These are phyloP conservation scores for Spilogale gracilis DNA, from an alignment of 2,113 vertebrate species.

Conservation along the genomic window DNA sequence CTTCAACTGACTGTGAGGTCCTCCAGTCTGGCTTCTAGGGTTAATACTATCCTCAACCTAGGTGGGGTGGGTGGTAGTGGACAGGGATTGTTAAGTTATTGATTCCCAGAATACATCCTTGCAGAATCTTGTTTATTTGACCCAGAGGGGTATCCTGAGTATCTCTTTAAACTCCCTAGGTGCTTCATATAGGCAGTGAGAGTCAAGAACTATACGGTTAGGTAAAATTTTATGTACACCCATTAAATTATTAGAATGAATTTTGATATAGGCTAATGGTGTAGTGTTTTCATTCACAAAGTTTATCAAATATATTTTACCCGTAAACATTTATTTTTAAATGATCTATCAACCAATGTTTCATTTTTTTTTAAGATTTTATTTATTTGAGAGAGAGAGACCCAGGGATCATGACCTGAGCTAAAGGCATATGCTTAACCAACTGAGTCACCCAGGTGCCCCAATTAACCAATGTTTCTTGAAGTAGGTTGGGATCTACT, in stretches of 20 bases:
- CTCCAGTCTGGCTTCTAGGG: background rate
- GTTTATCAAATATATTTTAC: background rate
- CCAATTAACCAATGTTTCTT: background rate
- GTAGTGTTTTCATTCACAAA: background rate
- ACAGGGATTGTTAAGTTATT: background rate
- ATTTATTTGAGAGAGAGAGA: background rate
- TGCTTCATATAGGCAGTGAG: background rate
- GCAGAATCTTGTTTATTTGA: background rate
- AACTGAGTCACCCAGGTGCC: background rate
- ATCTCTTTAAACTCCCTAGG: background rate
- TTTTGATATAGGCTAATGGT: background rate
- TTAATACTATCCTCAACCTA: background rate
- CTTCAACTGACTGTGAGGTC: background rate
- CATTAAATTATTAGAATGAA: background rate
- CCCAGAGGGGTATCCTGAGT: background rate
- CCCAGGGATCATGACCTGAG: background rate
- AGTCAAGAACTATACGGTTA: background rate
- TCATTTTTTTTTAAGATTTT: background rate
- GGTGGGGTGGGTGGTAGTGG: background rate
- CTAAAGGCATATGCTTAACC: background rate
- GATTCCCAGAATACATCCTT: background rate
- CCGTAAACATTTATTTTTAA: background rate
- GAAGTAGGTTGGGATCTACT: background rate
- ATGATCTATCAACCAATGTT: background rate
- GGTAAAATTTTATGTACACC: background rate